phyloP scores from a whole-genome alignment of 2,113 vertebrate genomes.

The sheep (Ovis aries) region ARS-UI_Ramb_v3.0 NC_056077.1:39904001-39904500 shows the following conservation, averaged over 20 bases:
- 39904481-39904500: too few species aligned
- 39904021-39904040: rapidly evolving
- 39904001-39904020: neutral
- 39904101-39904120: too few species aligned
- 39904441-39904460: too few species aligned
- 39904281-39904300: neutral
- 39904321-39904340: neutral
- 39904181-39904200: rapidly evolving
- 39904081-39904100: rapidly evolving
- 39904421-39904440: neutral
- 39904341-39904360: rapidly evolving
- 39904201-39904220: neutral
- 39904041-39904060: neutral
- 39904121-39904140: neutral
- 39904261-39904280: rapidly evolving
- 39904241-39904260: rapidly evolving
- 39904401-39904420: neutral
- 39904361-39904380: rapidly evolving
- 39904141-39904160: neutral
- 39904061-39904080: neutral
- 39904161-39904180: neutral
- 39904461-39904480: too few species aligned
- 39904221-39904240: rapidly evolving
- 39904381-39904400: rapidly evolving
- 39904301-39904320: rapidly evolving